These are phyloP conservation scores for Saxicola maurus DNA, from an alignment of 2,797 vertebrate species.

Conservation along the genomic window DNA sequence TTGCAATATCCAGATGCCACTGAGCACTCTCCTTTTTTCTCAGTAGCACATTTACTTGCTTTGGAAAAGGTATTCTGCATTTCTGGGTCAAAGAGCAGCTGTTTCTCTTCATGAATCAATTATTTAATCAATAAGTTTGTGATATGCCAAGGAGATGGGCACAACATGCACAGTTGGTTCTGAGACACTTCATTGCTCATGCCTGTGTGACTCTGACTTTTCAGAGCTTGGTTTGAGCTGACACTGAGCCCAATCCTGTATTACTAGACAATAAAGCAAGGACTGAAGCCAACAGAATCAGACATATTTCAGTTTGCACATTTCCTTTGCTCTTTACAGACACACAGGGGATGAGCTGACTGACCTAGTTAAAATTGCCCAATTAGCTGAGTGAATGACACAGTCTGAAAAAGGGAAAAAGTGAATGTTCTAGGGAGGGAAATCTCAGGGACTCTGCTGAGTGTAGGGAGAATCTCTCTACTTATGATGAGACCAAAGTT, in stretches of 20 bases:
- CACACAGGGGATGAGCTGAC: not conserved
- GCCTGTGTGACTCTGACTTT: not conserved
- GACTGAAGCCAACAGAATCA: not conserved
- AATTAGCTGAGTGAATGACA: slow-evolving; percentile 1
- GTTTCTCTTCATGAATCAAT: not conserved
- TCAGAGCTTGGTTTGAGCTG: not conserved
- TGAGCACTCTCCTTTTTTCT: not conserved
- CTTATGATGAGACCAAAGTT: not conserved
- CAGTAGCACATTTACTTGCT: not conserved
- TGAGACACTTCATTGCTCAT: accelerated
- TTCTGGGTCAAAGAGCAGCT: not conserved
- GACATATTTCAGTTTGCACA: not conserved
- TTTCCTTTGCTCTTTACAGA: not conserved
- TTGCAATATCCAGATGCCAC: not conserved
- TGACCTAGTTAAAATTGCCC: not conserved
- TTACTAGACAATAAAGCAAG: not conserved
- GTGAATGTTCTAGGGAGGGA: not conserved
- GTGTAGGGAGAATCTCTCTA: not conserved
- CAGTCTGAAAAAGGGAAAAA: not conserved
- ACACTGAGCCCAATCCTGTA: not conserved
- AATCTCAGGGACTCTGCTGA: not conserved
- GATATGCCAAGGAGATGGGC: not conserved
- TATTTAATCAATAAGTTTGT: not conserved
- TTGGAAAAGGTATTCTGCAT: not conserved
- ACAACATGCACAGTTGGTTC: not conserved